Evolutionary conservation across 2,797 vertebrate genomes (phyloP), one percentile per base, ranked within the genome.

Genomic region (Amniataba percoides): DNA sequence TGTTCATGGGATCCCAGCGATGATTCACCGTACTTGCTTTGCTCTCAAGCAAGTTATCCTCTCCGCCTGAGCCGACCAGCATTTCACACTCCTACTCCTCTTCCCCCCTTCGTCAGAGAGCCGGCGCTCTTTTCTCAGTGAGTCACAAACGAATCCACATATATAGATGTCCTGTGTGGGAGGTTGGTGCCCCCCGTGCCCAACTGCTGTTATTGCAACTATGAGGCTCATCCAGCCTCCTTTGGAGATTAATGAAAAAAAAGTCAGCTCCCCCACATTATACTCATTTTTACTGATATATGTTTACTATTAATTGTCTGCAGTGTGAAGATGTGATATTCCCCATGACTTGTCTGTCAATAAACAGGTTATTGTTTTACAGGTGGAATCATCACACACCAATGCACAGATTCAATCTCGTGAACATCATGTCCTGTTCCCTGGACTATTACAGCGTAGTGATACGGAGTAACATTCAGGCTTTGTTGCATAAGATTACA

Each of bases 81-180:
- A 73, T 87, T 89, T 92, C 81, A 72, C 89, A 90, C 85, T 92
- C 84, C 85, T 86, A 90, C 87, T 82, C 85, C 85, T 87, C 87
- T 74, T 81, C 77, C 74, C 45, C 59, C 73, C 76, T 84, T 87
- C 88, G 88, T 91, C 90, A 93, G 77, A 87, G 77, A 91, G 81
- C 75, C 23, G 18, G 66, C 14, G 68, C 77, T 66, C 75, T 78
- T 77, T 74, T 84, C 70, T 63, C 65, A 52, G 82, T 93, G 92
- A 94, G 84, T 95, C 93, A 94, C 82, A 82, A 89, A 74, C 53
- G 18, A 68, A 85, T 79, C 52, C 78, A 85, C 81, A 63, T 53
- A 93, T 93, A 88, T 92, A 92, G 89, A 61, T 88, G 85, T 78
- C 84, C 89, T 82, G 88, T 87, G 91, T 94, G 88, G 91, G 89